These are phyloP conservation scores for Acrossocheilus fasciatus DNA, from an alignment of 2,797 vertebrate species.

Conservation along the genomic window DNA sequence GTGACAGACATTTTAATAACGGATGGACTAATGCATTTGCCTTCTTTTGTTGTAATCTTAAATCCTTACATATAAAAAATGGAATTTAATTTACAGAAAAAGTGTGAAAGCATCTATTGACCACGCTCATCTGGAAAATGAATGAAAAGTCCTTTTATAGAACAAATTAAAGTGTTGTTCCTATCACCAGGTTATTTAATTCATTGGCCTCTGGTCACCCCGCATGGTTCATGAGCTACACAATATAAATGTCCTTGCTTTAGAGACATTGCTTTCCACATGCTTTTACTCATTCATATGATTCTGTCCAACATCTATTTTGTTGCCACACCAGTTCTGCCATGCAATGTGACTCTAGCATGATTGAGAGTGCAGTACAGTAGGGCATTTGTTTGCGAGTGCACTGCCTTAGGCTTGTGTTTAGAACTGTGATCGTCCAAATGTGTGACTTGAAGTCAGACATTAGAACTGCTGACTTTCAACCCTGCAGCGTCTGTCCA, in stretches of 20 bases:
- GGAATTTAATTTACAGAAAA: neutral
- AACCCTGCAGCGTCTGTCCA: conserved; percentile 3
- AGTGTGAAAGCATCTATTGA: neutral
- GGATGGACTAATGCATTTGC: neutral
- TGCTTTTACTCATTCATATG: neutral
- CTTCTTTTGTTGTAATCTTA: neutral
- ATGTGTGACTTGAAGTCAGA: conserved; percentile 67
- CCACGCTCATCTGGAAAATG: neutral
- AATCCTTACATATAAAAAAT: neutral
- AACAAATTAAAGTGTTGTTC: no score
- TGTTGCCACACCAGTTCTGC: neutral
- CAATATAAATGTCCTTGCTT: conserved; percentile 2
- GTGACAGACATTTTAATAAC: neutral
- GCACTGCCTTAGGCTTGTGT: conserved; percentile 35
- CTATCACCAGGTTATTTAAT: neutral
- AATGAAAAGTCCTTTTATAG: neutral
- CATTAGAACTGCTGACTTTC: conserved; percentile 62
- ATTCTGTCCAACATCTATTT: conserved; percentile 1
- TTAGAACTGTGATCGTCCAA: conserved; percentile 32
- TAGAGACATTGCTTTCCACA: neutral
- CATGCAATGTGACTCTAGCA: conserved; percentile 33
- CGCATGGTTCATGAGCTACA: neutral
- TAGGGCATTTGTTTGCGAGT: conserved; percentile 20
- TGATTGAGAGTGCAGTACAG: conserved; percentile 25
- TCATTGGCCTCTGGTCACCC: neutral